Evolutionary conservation across 2,113 vertebrate species (phyloP), one percentile per base, ranked within the genome.

Genomic region (Centropus unirufus): DNA sequence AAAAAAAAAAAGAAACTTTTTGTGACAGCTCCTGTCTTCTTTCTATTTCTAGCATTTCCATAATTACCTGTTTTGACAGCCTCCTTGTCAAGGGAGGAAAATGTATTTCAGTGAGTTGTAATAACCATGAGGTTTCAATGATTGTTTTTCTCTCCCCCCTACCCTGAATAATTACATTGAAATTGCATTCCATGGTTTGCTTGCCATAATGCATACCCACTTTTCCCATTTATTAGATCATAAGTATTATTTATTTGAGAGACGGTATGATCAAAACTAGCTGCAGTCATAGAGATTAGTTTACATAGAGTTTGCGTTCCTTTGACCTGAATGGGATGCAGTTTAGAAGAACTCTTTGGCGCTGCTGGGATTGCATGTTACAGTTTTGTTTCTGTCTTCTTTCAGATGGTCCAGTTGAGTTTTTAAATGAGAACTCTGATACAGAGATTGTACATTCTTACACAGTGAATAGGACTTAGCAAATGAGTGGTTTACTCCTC

Each of bases 31-130:
- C 46, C 72, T 96, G 20, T 96, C 42, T 94, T 96, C 34, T 95
- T 97, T 95, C 72, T 96, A 36, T 96, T 96, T 96, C 76, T 91
- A 89, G 58, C 75, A 90, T 97, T 96, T 96, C 77, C 90, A 59
- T 95, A 97, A 95, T 97, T 93, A 72, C n/a, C 73, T 94, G 70
- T 96, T 97, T 96, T 95, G 94, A 95, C 95, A 97, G 42, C 57
- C 47, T 96, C 26, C 69, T 73, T 95, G 91, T 95, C 94, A 96
- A 87, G 66, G 47, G 12, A 88, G 27, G 77, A 32, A 91, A 96
- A 54, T 91, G 32, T 96, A 90, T 63, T 96, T 97, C 74, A 90
- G 4, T 87, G 55, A 95, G 32, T 82, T 92, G 57, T 90, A 79
- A 87, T 96, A 96, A 97, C 47, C 64, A 49, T 91, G 87, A 93